Evolutionary conservation across 1,140 invertebrate genomes (phyloP).

Genomic region (Drosophila mayri): DNA sequence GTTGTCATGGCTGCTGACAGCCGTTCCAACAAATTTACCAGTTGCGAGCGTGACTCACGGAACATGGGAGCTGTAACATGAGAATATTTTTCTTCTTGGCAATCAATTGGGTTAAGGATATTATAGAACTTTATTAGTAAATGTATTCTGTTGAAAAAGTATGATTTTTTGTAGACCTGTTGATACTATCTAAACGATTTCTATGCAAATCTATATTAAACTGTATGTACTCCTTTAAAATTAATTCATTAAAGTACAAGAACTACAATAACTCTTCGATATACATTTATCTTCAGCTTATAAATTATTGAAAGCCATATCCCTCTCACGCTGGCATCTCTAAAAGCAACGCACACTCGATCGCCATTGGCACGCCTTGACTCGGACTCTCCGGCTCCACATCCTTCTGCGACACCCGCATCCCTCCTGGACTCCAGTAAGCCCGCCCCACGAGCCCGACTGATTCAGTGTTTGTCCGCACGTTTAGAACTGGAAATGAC

Average conservation of each 20-base stretch:
- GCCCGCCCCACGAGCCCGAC: slow-evolving; percentile 5
- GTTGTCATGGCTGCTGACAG: slow-evolving; percentile 76
- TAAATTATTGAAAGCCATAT: neutral
- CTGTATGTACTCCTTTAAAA: neutral
- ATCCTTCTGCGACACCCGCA: slow-evolving; percentile 8
- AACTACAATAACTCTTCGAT: no score
- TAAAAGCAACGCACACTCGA: slow-evolving; percentile 33
- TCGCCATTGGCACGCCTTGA: slow-evolving; percentile 32
- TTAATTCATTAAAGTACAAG: neutral
- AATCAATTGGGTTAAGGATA: no score
- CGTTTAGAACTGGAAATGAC: slow-evolving; percentile 82
- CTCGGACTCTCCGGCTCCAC: slow-evolving; percentile 9
- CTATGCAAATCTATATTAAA: neutral
- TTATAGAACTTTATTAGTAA: no score
- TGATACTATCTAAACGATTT: neutral
- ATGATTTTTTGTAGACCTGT: neutral
- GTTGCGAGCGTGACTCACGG: slow-evolving; percentile 7
- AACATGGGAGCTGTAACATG: neutral
- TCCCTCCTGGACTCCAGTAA: neutral
- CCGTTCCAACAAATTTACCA: slow-evolving; percentile 61
- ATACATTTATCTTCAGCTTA: neutral
- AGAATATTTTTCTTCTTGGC: neutral
- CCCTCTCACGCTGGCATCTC: slow-evolving; percentile 32
- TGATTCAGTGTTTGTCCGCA: slow-evolving; percentile 72
- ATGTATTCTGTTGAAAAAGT: no score